These are phyloP conservation scores for Macropodus opercularis DNA, from an alignment of 2,797 vertebrate genomes.

Conservation along the genomic window DNA sequence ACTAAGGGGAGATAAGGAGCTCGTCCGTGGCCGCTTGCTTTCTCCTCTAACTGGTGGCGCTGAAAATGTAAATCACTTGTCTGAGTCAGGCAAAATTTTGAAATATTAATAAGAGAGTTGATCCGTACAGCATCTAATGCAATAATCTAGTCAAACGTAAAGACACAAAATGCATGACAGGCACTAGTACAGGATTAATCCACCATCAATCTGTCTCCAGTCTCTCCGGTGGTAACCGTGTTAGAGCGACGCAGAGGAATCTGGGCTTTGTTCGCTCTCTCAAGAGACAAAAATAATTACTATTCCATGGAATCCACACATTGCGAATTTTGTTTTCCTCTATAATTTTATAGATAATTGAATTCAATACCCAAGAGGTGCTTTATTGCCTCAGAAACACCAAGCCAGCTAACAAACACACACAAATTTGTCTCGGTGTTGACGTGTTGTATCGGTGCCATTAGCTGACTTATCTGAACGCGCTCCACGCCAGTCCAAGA, in stretches of 20 bases:
- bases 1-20: no score
- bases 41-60: no score
- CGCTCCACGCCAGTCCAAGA: conserved; percentile 45
- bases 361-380: conserved; percentile 62
- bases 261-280: conserved; percentile 57
- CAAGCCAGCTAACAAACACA: conserved; percentile 12
- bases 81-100: no score
- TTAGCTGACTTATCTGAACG: conserved; percentile 62
- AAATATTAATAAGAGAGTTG: no score
- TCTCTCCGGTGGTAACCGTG: conserved; percentile 29
- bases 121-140: no score
- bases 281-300: conserved; percentile 63
- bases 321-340: conserved; percentile 65
- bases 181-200: conserved; percentile 20
- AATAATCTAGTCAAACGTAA: not conserved
- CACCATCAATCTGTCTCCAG: conserved; percentile 25
- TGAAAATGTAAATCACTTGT: not conserved
- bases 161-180: conserved; percentile 31
- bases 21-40: no score
- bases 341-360: conserved; percentile 69
- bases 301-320: conserved; percentile 64
- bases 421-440: conserved; percentile 42
- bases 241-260: conserved; percentile 37
- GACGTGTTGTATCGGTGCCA: conserved; percentile 58
- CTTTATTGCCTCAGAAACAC: conserved; percentile 26